phyloP scores from a whole-genome alignment of 2,113 vertebrate genomes.

The Lagopus muta region DNA sequence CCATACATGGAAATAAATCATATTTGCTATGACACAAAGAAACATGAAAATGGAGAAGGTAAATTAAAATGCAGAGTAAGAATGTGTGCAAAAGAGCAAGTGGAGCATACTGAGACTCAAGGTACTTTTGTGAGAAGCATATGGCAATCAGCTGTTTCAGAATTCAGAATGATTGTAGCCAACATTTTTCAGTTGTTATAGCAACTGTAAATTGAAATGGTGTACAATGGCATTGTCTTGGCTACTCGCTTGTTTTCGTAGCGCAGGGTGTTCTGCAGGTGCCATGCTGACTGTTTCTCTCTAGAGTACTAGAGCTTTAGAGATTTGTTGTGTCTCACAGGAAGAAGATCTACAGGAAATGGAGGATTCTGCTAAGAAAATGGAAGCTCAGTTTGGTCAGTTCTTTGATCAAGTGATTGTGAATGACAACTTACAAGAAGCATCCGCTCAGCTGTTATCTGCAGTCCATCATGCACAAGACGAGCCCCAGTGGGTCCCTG shows the following conservation, averaged over 20 bases:
- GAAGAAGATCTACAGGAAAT: conserved; percentile 95
- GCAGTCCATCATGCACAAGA: conserved; percentile 86
- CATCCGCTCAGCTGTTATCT: conserved; percentile 83
- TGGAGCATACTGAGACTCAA: neutral
- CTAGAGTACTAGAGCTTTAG: neutral
- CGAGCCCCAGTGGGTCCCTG: conserved; percentile 93
- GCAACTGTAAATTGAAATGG: neutral
- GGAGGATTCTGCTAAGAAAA: conserved; percentile 86
- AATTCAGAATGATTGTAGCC: neutral
- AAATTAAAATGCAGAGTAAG: neutral
- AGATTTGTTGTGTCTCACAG: conserved; percentile 68
- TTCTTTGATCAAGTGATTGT: conserved; percentile 92
- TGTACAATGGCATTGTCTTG: neutral
- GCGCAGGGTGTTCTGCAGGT: neutral
- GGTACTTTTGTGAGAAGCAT: neutral
- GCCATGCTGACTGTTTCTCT: neutral
- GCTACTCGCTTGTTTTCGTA: neutral
- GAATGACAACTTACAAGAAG: conserved; percentile 88
- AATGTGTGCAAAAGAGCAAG: neutral
- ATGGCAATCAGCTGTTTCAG: neutral
- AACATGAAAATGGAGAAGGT: neutral
- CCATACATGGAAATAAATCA: neutral
- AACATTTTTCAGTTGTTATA: accelerated
- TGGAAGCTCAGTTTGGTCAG: conserved; percentile 89
- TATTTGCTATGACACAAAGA: neutral